Evolutionary conservation across 2,797 vertebrate genomes (phyloP).

Genomic region (Columba guinea): DNA sequence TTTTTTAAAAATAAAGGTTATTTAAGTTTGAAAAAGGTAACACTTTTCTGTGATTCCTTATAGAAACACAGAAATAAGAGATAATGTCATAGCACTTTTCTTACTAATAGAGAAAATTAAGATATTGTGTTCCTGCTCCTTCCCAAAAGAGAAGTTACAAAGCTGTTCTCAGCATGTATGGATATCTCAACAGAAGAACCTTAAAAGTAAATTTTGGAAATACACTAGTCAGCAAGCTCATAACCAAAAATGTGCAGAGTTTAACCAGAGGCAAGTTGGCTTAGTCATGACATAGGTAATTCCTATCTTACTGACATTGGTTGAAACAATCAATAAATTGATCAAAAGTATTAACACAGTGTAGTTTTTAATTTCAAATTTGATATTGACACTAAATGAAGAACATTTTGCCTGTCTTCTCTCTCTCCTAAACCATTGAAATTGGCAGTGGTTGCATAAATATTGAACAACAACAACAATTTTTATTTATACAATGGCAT

Average conservation of each 20-base stretch:
- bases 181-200: not conserved
- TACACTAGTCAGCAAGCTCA: not conserved
- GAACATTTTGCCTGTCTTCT: not conserved
- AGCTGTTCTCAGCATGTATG: not conserved
- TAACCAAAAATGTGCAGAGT: not conserved
- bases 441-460: not conserved
- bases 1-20: not conserved
- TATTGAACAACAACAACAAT: not conserved
- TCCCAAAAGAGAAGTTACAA: not conserved
- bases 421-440: not conserved
- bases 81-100: not conserved
- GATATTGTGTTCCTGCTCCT: not conserved
- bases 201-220: not conserved
- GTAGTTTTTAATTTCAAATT: not conserved
- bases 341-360: not conserved
- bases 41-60: not conserved
- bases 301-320: not conserved
- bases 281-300: not conserved
- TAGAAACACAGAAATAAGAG: not conserved
- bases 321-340: not conserved
- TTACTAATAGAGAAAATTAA: not conserved
- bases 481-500: not conserved
- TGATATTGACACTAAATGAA: not conserved
- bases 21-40: not conserved
- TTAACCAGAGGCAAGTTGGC: not conserved